Evolutionary conservation across 2,888 invertebrate species (phyloP), one percentile per base, ranked within the genome.

Genomic region (Lucinisca nassula): DNA sequence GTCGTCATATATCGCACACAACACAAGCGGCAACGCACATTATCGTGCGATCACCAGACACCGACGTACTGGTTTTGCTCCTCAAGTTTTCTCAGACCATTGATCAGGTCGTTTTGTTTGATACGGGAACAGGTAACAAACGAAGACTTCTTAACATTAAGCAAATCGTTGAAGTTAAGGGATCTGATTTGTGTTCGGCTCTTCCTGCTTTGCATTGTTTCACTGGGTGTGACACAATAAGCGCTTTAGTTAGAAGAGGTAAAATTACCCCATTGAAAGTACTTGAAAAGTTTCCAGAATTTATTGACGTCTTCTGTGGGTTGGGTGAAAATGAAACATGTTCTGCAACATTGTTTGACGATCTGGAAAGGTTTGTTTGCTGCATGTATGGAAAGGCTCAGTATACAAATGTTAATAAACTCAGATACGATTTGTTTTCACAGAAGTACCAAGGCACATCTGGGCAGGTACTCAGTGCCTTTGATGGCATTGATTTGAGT

Each of bases 1-100:
- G 51, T n/a, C 51, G 10, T 51, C 17, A 51, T 12, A 51, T 51
- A 51, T 12, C 51, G 21, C 10, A 51, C 10, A 12, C 51, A 21
- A 12, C 51, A n/a, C 51, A 14, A n/a, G 17, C 10, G 21, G 51
- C 21, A 51, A n/a, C 30, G 14, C 73, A 55, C 0, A 82, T 90
- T 4, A 58, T 86, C n/a, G 89, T 89, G 0, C 37, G 85, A 67
- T 87, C 89, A 8, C 87, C 89, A 24, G 87, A 89, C 45, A 89
- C 88, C n/a, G 90, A 76, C 81, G 84, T 90, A 0, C 27, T 86
- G 6, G 67, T 90, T 17, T 67, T 88, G 8, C 79, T 87, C 0
- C 0, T 73, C 0, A 82, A 38, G n/a, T 89, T 77, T 72, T n/a
- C 27, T 8, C 24, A 4, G 1, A 1, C 61, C 0, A 40, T 87